phyloP scores from a whole-genome alignment of 2,797 vertebrate genomes.

The Myripristis murdjan region DNA sequence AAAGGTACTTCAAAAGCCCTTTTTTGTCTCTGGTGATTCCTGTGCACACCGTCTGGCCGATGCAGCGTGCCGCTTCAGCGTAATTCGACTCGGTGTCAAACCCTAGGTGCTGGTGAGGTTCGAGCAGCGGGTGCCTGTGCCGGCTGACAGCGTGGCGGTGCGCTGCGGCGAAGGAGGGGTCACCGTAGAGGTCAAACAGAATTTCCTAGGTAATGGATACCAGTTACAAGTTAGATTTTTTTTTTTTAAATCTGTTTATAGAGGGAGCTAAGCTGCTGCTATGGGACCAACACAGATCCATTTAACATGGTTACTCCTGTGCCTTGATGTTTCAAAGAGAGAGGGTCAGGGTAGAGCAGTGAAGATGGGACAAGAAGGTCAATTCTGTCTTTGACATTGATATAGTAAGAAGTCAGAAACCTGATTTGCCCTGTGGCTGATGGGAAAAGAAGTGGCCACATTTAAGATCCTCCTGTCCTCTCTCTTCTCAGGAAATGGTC shows the following conservation, averaged over 20 bases:
- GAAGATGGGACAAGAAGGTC: conserved; percentile 36
- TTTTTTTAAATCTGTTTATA: neutral
- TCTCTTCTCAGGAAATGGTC: conserved; percentile 66
- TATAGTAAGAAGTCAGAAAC: neutral
- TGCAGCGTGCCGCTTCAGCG: no score
- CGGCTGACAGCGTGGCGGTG: conserved; percentile 58
- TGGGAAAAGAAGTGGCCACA: conserved; percentile 27
- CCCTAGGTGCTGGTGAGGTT: conserved; percentile 47
- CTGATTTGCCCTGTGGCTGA: conserved; percentile 57
- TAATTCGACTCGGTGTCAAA: no score
- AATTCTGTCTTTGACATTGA: conserved; percentile 42
- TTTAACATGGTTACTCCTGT: conserved; percentile 20
- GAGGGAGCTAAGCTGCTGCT: neutral
- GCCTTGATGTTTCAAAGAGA: conserved; percentile 12
- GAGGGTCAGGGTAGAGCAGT: conserved; percentile 30
- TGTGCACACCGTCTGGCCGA: fast-evolving
- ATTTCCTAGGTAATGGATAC: conserved; percentile 76
- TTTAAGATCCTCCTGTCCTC: conserved; percentile 17
- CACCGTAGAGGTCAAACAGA: conserved; percentile 70
- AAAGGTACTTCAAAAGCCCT: conserved; percentile 36
- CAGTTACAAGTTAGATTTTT: no score
- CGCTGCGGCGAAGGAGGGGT: conserved; percentile 65
- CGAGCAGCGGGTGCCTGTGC: conserved; percentile 35
- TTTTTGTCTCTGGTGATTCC: neutral
- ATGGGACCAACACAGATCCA: neutral